These are phyloP conservation scores for Halcyon chelicuti DNA, from an alignment of 2,797 vertebrate genomes.

Conservation along the genomic window DNA sequence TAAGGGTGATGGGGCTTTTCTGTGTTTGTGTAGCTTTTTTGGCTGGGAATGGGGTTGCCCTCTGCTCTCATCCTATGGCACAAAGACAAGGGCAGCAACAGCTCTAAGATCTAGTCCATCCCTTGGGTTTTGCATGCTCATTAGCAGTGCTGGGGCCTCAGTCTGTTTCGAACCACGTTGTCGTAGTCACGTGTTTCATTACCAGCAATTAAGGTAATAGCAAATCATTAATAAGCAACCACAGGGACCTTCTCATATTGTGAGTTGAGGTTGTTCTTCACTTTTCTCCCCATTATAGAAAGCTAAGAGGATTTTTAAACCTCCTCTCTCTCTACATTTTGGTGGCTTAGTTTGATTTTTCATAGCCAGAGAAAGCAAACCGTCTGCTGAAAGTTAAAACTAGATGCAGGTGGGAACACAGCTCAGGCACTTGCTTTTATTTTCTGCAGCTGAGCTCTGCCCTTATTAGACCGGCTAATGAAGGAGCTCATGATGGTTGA, in stretches of 20 bases:
- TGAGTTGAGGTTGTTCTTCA: background rate
- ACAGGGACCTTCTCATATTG: background rate
- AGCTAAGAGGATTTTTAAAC: background rate
- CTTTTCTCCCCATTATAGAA: background rate
- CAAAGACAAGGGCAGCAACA: background rate
- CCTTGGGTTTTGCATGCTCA: fast-evolving
- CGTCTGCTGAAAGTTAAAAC: background rate
- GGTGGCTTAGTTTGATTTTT: background rate
- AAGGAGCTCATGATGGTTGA: background rate
- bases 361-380: background rate
- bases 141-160: background rate
- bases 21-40: background rate
- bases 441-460: background rate
- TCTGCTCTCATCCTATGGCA: background rate
- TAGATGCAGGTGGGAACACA: background rate
- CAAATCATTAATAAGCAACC: background rate
- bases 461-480: background rate
- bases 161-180: background rate
- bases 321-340: background rate
- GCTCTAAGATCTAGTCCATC: background rate
- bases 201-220: background rate
- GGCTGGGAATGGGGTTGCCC: background rate
- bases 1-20: background rate
- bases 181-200: background rate
- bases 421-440: background rate